Percentiles rank a stretch among this genome's conserved stretches.
These are phyloP conservation scores for Nothocercus nigrocapillus DNA, from an alignment of 2,113 vertebrate genomes.

Conservation along the genomic window DNA sequence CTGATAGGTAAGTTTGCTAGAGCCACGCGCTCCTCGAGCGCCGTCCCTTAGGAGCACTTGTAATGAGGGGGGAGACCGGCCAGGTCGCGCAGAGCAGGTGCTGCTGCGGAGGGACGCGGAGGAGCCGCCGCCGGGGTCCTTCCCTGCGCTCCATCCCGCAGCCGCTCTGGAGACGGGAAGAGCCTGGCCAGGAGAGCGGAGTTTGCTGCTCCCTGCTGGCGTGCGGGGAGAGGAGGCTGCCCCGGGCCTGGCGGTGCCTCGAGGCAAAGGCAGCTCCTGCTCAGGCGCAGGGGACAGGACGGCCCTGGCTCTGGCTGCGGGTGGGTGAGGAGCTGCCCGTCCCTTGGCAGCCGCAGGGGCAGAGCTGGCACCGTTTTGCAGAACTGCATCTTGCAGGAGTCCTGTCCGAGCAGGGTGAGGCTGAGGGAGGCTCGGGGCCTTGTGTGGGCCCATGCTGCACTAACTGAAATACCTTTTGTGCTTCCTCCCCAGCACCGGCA, in stretches of 20 bases:
- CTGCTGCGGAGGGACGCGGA: not conserved
- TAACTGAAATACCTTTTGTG: not conserved
- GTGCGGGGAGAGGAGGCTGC: not conserved
- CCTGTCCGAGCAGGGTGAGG: not conserved
- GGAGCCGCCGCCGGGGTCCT: not conserved
- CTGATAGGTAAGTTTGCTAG: not conserved
- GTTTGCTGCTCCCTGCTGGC: constrained; percentile 70
- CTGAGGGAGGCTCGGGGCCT: not conserved
- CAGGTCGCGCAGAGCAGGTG: too few relatives aligned
- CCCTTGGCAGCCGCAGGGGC: not conserved
- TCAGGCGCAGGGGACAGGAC: not conserved
- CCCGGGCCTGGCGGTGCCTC: not conserved
- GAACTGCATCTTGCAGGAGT: not conserved
- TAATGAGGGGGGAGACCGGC: not conserved
- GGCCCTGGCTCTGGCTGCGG: not conserved
- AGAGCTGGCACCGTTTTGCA: not conserved
- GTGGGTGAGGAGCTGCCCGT: not conserved
- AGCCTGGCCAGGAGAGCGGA: not conserved
- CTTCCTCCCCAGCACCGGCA: constrained; percentile 85
- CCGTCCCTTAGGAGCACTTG: not conserved
- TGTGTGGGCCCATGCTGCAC: not conserved
- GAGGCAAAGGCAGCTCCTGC: not conserved
- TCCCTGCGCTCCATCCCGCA: not conserved
- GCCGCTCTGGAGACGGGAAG: not conserved
- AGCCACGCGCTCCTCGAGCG: not conserved